phyloP scores from a whole-genome alignment of 1,140 invertebrate species.

The Oryzaephilus surinamensis region DNA sequence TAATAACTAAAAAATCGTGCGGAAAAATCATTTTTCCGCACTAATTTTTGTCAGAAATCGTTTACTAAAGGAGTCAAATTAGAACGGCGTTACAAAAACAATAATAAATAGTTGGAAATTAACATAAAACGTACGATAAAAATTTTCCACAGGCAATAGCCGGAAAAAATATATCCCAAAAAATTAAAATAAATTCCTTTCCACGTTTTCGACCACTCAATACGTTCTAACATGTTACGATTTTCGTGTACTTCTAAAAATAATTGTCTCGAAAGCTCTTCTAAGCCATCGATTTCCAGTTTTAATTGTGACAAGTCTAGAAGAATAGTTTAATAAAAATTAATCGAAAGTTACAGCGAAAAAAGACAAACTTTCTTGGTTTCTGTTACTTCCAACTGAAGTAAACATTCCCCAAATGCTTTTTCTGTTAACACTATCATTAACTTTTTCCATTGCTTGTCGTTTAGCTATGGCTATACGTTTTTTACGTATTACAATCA shows the following conservation, averaged over 20 bases:
- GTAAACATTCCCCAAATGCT: slow-evolving; percentile 54
- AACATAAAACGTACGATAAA: slow-evolving; percentile 75
- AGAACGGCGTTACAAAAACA: too few relatives aligned
- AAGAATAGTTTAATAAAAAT: too few relatives aligned
- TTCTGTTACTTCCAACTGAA: slow-evolving; percentile 43
- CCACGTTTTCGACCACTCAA: slow-evolving; percentile 93
- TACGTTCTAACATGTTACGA: slow-evolving; percentile 83
- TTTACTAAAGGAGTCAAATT: too few relatives aligned
- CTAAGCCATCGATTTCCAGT: slow-evolving; percentile 76
- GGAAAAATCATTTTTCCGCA: too few relatives aligned
- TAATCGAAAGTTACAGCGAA: too few relatives aligned
- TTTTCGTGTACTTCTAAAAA: slow-evolving; percentile 95
- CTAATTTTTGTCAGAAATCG: too few relatives aligned
- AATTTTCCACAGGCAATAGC: slow-evolving; percentile 99
- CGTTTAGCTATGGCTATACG: slow-evolving; percentile 66
- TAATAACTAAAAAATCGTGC: too few relatives aligned
- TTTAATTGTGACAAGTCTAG: slow-evolving; percentile 72
- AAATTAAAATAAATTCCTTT: slow-evolving; percentile 99
- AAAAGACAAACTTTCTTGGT: slow-evolving; percentile 48
- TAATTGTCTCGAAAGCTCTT: slow-evolving; percentile 86
- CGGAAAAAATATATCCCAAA: slow-evolving; percentile 95
- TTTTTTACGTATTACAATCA: slow-evolving; percentile 95
- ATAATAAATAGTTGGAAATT: neutral
- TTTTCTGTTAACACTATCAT: slow-evolving; percentile 33
- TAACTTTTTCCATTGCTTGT: slow-evolving; percentile 36